A percentile compares a stretch with the other conserved stretches of the same genome.
Evolutionary conservation across 2,113 vertebrate genomes (phyloP).

Genomic region (Pteropus alecto): DNA sequence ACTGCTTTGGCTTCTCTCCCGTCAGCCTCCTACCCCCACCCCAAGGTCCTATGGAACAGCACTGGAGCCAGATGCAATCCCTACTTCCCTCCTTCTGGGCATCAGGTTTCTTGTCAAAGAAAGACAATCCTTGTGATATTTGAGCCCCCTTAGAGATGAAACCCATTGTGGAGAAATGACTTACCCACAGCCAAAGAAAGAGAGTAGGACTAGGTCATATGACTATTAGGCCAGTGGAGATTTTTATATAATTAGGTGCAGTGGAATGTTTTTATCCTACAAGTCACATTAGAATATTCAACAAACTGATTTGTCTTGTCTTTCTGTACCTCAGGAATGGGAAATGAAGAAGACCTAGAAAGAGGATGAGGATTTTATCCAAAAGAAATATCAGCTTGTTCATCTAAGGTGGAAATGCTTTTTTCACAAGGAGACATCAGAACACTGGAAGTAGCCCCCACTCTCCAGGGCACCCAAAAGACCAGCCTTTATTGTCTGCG

Average conservation of each 20-base stretch:
- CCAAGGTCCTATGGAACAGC: neutral
- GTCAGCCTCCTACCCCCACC: neutral
- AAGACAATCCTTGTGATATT: neutral
- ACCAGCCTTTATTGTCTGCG: conserved; percentile 39
- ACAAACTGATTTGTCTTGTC: neutral
- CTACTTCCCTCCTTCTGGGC: neutral
- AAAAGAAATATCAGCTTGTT: conserved; percentile 23
- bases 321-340: conserved; percentile 90
- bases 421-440: conserved; percentile 16
- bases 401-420: conserved; percentile 21
- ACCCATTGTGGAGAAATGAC: neutral
- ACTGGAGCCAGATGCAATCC: neutral
- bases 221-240: neutral
- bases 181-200: neutral
- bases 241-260: neutral
- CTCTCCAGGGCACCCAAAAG: conserved; percentile 26
- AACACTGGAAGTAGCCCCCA: conserved; percentile 10
- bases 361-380: conserved; percentile 25
- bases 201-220: neutral
- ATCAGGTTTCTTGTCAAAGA: neutral
- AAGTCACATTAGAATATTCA: neutral
- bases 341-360: conserved; percentile 93
- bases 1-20: neutral
- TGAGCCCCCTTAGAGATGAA: neutral
- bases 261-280: neutral